These are phyloP conservation scores for Tipula vernalis DNA, from an alignment of 2,888 invertebrate genomes.

Conservation along the genomic window DNA sequence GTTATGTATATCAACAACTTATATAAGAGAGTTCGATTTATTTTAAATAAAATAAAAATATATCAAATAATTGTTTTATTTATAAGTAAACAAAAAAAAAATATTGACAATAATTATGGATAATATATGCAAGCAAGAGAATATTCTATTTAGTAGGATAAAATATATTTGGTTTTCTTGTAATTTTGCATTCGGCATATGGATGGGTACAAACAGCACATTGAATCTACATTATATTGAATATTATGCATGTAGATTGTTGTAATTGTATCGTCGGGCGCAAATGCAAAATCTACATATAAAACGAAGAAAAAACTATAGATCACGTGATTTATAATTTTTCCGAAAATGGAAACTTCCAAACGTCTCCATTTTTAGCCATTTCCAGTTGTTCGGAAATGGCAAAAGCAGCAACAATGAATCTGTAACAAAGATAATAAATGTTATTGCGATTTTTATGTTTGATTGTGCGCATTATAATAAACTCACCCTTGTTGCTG, in stretches of 20 bases:
- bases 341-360: neutral
- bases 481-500: slow-evolving; percentile 26
- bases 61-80: neutral
- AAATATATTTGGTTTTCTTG: neutral
- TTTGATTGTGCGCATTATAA: neutral
- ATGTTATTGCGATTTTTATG: neutral
- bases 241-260: neutral
- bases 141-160: neutral
- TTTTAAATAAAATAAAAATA: neutral
- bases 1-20: too few relatives aligned
- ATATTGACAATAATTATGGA: neutral
- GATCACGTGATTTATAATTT: neutral
- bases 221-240: too few relatives aligned
- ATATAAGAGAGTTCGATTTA: neutral
- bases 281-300: neutral
- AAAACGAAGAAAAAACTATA: neutral
- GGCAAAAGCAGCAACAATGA: slow-evolving; percentile 25
- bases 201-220: too few relatives aligned
- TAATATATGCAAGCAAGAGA: neutral
- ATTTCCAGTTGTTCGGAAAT: slow-evolving; percentile 23
- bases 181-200: neutral
- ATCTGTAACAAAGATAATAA: slow-evolving; percentile 18
- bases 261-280: neutral
- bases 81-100: neutral
- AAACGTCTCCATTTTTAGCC: slow-evolving; percentile 14